These are phyloP conservation scores for Percina caprodes DNA, from an alignment of 2,113 vertebrate genomes.

Conservation along the genomic window DNA sequence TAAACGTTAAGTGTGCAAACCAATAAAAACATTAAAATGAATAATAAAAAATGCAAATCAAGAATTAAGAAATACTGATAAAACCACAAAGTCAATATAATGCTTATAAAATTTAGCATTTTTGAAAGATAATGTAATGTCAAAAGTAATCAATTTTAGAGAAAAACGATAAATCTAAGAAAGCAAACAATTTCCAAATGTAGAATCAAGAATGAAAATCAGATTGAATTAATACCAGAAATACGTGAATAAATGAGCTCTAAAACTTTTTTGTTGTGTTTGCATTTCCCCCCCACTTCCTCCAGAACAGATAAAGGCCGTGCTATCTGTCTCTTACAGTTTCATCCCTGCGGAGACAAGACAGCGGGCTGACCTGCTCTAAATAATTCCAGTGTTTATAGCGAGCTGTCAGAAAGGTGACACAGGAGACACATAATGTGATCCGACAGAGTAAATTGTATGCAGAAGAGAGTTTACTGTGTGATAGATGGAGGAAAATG, in stretches of 20 bases:
- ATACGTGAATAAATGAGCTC: too few species aligned
- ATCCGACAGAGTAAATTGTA: conserved; percentile 37
- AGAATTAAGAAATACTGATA: background rate
- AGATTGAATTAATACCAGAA: background rate
- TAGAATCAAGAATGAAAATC: background rate
- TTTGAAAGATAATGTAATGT: background rate
- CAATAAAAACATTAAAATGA: background rate
- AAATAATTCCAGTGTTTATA: conserved; percentile 21
- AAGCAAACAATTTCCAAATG: background rate
- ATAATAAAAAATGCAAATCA: background rate
- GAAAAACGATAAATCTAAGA: background rate
- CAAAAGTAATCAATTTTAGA: background rate
- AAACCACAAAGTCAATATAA: background rate
- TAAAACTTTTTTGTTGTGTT: background rate
- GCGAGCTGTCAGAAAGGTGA: conserved; percentile 31
- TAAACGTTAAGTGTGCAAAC: background rate
- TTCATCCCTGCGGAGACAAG: background rate
- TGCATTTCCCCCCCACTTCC: background rate
- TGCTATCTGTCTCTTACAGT: background rate
- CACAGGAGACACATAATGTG: conserved; percentile 28
- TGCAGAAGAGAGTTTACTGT: conserved; percentile 19
- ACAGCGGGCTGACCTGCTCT: conserved; percentile 5
- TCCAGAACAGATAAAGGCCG: background rate
- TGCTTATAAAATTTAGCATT: background rate
- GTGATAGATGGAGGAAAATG: conserved; percentile 16